Conservation (phyloP, 2,888 invertebrate species). For the Catocala nupta region DNA sequence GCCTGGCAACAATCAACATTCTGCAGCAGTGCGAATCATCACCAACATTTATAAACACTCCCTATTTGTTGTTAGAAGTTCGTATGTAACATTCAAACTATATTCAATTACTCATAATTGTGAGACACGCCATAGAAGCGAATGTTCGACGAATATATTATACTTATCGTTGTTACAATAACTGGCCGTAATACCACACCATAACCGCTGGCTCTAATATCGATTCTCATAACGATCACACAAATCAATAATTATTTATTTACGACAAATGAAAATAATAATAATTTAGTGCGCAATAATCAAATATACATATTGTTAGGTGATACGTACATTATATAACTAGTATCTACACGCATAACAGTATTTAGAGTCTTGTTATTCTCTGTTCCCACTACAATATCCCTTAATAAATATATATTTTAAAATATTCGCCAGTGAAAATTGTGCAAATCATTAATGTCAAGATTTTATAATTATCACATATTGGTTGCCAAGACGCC, state of each 20-base stretch:
- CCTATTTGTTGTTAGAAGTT: conserved; percentile 63
- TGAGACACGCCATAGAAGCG: conserved; percentile 38
- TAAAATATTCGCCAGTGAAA: conserved; percentile 30
- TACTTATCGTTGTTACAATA: conserved; percentile 21
- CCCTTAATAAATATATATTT: conserved; percentile 23
- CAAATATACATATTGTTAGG: conserved; percentile 62
- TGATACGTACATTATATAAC: conserved; percentile 48
- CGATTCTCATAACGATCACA: conserved; percentile 45
- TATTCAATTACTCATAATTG: conserved; percentile 58
- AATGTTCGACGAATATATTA: conserved; percentile 32
- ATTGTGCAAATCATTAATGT: conserved; percentile 18
- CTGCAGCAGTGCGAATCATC: conserved; percentile 60
- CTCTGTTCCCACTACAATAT: conserved; percentile 38
- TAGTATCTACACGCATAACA: conserved; percentile 64
- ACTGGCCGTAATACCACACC: conserved; percentile 30
- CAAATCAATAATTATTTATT: conserved; percentile 46
- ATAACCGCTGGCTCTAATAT: conserved; percentile 50
- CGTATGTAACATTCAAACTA: conserved; percentile 62
- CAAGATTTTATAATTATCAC: conserved; percentile 24
- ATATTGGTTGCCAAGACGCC: conserved; percentile 27
- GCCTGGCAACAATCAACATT: conserved; percentile 64
- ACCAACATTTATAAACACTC: conserved; percentile 28
- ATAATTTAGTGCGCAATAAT: conserved; percentile 64
- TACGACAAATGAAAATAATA: conserved; percentile 48
- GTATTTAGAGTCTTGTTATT: conserved; percentile 55